Percentiles rank a stretch among this genome's conserved stretches.
These are phyloP conservation scores for Drosophila kambysellisi DNA, from an alignment of 2,888 invertebrate genomes.

Conservation along the genomic window DNA sequence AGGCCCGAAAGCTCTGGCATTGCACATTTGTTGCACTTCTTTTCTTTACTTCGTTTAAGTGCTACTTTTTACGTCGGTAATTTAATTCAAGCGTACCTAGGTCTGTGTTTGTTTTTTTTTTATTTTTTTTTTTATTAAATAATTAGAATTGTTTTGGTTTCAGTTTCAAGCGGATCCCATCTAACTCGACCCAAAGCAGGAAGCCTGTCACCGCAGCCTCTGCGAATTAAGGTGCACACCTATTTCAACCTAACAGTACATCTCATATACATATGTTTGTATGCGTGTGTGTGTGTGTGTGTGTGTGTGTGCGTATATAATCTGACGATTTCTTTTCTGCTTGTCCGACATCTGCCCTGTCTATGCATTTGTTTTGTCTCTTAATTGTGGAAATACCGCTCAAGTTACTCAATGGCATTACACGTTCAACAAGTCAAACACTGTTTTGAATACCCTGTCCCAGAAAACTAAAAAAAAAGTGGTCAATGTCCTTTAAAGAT, in stretches of 20 bases:
- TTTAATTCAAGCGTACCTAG: constrained; percentile 77
- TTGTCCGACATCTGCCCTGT: constrained; percentile 15
- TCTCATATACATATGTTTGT: constrained; percentile 10
- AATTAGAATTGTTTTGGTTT: constrained; percentile 78
- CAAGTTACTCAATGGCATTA: constrained; percentile 15
- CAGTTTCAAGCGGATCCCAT: constrained; percentile 60
- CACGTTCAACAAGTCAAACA: constrained; percentile 1
- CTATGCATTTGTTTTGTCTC: constrained; percentile 31
- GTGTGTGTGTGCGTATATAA: neutral
- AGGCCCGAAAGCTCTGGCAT: constrained; percentile 33
- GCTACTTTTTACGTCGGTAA: constrained; percentile 56
- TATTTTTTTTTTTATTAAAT: constrained; percentile 58
- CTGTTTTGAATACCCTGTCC: constrained; percentile 4
- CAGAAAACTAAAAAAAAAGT: no score
- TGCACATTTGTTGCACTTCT: constrained; percentile 65
- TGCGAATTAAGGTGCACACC: constrained; percentile 40
- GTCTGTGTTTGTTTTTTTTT: constrained; percentile 7
- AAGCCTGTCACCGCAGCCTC: constrained; percentile 71
- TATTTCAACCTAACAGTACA: constrained; percentile 61
- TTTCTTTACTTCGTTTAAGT: constrained; percentile 48
- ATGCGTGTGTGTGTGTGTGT: neutral
- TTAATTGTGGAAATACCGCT: constrained; percentile 24
- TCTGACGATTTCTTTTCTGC: constrained; percentile 28
- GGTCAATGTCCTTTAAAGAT: neutral
- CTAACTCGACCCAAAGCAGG: constrained; percentile 58